Percentiles rank a stretch among this genome's conserved stretches.
Evolutionary conservation across 37 sponge, comb jelly and placozoan genomes (phyloP).

Genomic region (Cliona cf. orientalis): DNA sequence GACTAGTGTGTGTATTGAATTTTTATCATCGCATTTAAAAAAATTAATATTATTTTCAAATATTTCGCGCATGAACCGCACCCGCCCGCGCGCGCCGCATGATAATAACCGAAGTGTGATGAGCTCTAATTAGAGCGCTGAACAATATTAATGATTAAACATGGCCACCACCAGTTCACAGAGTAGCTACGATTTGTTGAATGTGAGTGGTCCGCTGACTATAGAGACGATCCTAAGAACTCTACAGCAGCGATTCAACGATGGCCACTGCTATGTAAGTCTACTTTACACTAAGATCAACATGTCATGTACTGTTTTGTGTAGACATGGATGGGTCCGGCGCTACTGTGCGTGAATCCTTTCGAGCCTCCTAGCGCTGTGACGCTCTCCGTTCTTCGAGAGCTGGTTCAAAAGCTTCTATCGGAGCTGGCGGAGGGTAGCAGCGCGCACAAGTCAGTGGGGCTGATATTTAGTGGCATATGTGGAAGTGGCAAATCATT

Average conservation of each 20-base stretch:
- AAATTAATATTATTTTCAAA: no score
- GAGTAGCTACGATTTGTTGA: constrained; percentile 51
- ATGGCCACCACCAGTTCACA: no score
- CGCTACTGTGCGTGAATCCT: constrained; percentile 66
- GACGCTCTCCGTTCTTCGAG: constrained; percentile 25
- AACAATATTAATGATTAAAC: neutral
- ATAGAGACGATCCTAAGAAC: constrained; percentile 79
- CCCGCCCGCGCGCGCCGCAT: no score
- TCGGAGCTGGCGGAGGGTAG: constrained; percentile 22
- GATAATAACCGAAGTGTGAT: neutral
- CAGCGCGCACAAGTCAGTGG: constrained; percentile 11
- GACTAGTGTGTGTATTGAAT: no score
- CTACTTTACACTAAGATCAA: neutral
- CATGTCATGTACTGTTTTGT: neutral
- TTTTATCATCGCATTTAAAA: no score
- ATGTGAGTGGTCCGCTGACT: constrained; percentile 78
- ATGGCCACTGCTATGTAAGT: constrained; percentile 60
- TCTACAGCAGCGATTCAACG: constrained; percentile 74
- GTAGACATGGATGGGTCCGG: constrained; percentile 83
- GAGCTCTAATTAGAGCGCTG: constrained; percentile 7
- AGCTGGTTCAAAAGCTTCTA: constrained; percentile 8
- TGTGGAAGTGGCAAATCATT: constrained; percentile 88
- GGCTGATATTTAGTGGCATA: constrained; percentile 70
- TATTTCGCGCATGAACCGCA: no score
- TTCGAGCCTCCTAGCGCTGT: constrained; percentile 27